Evolutionary conservation across 2,888 invertebrate species (phyloP).

Genomic region (Andrena haemorrhoa): DNA sequence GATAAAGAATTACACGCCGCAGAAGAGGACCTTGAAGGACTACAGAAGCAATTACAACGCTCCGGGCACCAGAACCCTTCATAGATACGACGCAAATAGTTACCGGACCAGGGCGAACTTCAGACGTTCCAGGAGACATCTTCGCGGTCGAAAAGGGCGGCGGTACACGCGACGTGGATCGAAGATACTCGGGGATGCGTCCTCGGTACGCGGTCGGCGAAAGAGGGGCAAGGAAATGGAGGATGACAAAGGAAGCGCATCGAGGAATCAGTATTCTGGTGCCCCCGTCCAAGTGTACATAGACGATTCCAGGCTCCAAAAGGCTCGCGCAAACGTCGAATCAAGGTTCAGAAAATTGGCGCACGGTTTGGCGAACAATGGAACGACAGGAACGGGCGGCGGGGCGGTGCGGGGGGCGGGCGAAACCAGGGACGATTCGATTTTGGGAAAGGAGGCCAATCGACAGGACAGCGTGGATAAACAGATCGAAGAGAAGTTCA

Average conservation of each 20-base stretch:
- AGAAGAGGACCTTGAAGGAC: constrained; percentile 44
- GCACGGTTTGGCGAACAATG: not conserved
- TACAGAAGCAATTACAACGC: constrained; percentile 15
- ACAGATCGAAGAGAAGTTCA: constrained; percentile 73
- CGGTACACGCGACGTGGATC: not conserved
- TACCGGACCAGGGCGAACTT: not conserved
- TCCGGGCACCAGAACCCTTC: not conserved
- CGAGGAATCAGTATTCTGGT: not conserved
- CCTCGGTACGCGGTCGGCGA: not conserved
- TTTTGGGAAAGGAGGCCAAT: constrained; percentile 10
- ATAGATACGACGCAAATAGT: not conserved
- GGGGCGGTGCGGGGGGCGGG: not conserved
- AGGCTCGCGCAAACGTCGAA: not conserved
- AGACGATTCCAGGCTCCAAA: not conserved
- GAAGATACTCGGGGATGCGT: not conserved
- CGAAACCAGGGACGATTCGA: not conserved
- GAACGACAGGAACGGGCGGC: not conserved
- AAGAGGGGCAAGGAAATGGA: constrained; percentile 2
- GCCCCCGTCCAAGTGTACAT: constrained; percentile 23
- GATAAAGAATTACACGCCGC: constrained; percentile 47
- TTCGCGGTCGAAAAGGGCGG: not conserved
- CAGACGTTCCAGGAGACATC: constrained; percentile 16
- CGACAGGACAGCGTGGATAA: constrained; percentile 60
- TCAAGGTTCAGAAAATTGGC: constrained; percentile 11
- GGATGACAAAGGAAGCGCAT: not conserved